phyloP scores from a whole-genome alignment of 2,797 vertebrate genomes.

The Schizothorax lantsangensis region DNA sequence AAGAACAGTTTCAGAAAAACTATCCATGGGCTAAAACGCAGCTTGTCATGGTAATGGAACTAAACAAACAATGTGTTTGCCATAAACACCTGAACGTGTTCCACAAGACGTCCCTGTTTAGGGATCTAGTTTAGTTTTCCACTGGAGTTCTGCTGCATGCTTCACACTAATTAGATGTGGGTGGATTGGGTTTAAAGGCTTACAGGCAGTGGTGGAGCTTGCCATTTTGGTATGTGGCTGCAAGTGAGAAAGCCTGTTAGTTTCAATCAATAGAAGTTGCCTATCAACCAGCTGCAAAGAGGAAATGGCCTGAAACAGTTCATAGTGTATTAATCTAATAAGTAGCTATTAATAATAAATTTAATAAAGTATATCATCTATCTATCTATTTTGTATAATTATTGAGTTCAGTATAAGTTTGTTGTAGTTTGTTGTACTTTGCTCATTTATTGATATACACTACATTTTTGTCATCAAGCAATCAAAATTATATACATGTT shows the following conservation, averaged over 20 bases:
- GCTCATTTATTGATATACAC: neutral
- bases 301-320: neutral
- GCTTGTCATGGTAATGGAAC: slow-evolving; percentile 33
- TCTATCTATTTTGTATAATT: neutral
- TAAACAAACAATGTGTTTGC: slow-evolving; percentile 54
- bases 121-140: slow-evolving; percentile 63
- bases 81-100: slow-evolving; percentile 51
- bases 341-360: neutral
- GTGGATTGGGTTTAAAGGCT: slow-evolving; percentile 49
- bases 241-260: slow-evolving; percentile 8
- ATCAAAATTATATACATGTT: neutral
- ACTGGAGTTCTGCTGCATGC: slow-evolving; percentile 47
- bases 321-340: neutral
- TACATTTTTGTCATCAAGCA: neutral
- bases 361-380: too few relatives aligned
- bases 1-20: neutral
- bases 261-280: neutral
- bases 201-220: slow-evolving; percentile 41
- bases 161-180: slow-evolving; percentile 30
- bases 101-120: slow-evolving; percentile 46
- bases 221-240: slow-evolving; percentile 1
- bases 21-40: slow-evolving; percentile 21
- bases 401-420: neutral
- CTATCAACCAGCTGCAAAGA: slow-evolving; percentile 3
- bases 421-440: neutral